These are phyloP conservation scores for Scaptodrosophila lebanonensis DNA, from an alignment of 1,140 invertebrate species.

Conservation along the genomic window DNA sequence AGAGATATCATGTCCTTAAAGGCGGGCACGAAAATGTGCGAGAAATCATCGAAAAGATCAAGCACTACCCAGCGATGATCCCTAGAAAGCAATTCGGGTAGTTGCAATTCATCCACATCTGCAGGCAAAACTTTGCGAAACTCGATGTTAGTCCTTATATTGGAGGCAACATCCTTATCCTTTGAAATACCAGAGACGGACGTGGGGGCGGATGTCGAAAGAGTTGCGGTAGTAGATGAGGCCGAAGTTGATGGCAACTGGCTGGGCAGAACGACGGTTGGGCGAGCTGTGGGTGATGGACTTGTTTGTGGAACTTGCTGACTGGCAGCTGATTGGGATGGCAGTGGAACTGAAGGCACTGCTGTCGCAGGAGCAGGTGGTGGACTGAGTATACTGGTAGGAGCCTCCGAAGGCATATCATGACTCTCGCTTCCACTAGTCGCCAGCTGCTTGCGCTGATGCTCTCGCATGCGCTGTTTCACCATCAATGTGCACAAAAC, in stretches of 20 bases:
- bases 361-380: not conserved
- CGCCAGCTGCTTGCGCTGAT: slow-evolving; percentile 24
- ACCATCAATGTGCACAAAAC: slow-evolving; percentile 60
- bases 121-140: slow-evolving; percentile 49
- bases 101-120: slow-evolving; percentile 51
- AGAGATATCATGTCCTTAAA: slow-evolving; percentile 58
- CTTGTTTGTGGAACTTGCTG: not conserved
- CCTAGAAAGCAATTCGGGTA: slow-evolving; percentile 32
- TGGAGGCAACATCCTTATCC: slow-evolving; percentile 7
- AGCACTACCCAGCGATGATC: slow-evolving; percentile 71
- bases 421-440: not conserved
- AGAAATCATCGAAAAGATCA: slow-evolving; percentile 67
- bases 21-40: slow-evolving; percentile 69
- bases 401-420: not conserved
- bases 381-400: not conserved
- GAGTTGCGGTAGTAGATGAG: not conserved
- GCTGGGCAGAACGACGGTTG: not conserved
- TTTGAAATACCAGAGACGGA: not conserved
- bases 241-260: not conserved
- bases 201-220: not conserved
- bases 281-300: not conserved
- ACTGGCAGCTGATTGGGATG: not conserved
- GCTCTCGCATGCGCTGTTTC: slow-evolving; percentile 58
- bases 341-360: not conserved
- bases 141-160: slow-evolving; percentile 57